Evolutionary conservation across 1,140 invertebrate genomes (phyloP), one percentile per base, ranked within the genome.

Genomic region (Schlechtendalia chinensis): DNA sequence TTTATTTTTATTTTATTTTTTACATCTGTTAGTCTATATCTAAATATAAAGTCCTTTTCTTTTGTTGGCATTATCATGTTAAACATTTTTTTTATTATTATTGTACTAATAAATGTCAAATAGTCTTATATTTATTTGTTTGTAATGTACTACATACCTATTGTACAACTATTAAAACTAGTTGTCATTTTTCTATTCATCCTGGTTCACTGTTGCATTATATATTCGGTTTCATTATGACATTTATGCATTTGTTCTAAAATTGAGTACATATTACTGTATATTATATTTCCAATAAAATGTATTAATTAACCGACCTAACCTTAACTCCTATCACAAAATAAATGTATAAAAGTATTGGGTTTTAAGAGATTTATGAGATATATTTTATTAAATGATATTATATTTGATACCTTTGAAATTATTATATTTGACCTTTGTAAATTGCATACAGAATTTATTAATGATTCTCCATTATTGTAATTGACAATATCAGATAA

Each of bases 101-200:
- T n/a, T 79, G 16, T 45, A 79, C 45, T 77, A 79, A 61, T 79
- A 61, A 79, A 61, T 79, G 59, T 79, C 74, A 61, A 53, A 77
- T 77, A 17, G 32, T 77, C 24, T 72, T 54, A 50, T 72, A 63
- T 27, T 77, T 39, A 63, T 50, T 63, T 63, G 58, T 61, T 63
- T 50, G 17, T 79, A 63, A 63, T 63, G 16, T 29, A 39, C 32
- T 39, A 39, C 32, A 39, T 39, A 24, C 50, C 50, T 77, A 61
- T 79, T 61, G 45, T 50, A 50, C 56, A 63, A 79, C 75, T 79
- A 61, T 12, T 6, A 47, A 50, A 63, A 47, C 5, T 50, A 79
- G 24, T 59, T 77, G 56, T 77, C 59, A 59, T 77, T 47, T 79
- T 63, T 50, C 75, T 61, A 8, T 39, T 79, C 2, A 27, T 63